A percentile compares a stretch with the other conserved stretches of the same genome.
Conservation (phyloP, 1,140 invertebrate genomes). For the Brachionus sp. region DNA sequence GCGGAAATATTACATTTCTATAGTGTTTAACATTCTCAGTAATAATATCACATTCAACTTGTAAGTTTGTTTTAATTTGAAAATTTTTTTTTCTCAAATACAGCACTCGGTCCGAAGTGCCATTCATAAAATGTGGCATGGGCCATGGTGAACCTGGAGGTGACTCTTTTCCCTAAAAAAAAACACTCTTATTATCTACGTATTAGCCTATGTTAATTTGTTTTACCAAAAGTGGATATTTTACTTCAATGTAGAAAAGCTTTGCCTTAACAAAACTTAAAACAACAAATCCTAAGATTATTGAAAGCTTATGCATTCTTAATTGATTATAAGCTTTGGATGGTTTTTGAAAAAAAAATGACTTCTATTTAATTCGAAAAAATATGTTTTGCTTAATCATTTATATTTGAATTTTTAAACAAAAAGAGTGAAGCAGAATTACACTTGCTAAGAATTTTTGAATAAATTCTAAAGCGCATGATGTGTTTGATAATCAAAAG, state of each 20-base stretch:
- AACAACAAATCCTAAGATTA: background rate
- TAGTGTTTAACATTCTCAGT: conserved; percentile 29
- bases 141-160: conserved; percentile 46
- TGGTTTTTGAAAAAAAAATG: background rate
- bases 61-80: conserved; percentile 6
- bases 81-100: conserved; percentile 42
- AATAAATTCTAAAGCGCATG: background rate
- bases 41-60: conserved; percentile 37
- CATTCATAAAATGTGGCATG: conserved; percentile 36
- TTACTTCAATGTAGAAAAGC: conserved; percentile 41
- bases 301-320: background rate
- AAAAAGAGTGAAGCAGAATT: background rate
- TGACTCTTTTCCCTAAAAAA: conserved; percentile 18
- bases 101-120: conserved; percentile 1
- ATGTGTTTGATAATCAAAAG: background rate
- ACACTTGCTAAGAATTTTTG: background rate
- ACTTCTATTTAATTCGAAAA: background rate
- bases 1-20: conserved; percentile 35
- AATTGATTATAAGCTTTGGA: background rate
- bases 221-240: conserved; percentile 44
- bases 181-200: background rate
- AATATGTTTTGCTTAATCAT: background rate
- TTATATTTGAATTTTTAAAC: background rate
- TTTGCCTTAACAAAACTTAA: background rate
- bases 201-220: background rate